A percentile compares a stretch with the other conserved stretches of the same genome.
phyloP scores from a whole-genome alignment of 2,797 vertebrate genomes.

The Leuciscus waleckii region DNA sequence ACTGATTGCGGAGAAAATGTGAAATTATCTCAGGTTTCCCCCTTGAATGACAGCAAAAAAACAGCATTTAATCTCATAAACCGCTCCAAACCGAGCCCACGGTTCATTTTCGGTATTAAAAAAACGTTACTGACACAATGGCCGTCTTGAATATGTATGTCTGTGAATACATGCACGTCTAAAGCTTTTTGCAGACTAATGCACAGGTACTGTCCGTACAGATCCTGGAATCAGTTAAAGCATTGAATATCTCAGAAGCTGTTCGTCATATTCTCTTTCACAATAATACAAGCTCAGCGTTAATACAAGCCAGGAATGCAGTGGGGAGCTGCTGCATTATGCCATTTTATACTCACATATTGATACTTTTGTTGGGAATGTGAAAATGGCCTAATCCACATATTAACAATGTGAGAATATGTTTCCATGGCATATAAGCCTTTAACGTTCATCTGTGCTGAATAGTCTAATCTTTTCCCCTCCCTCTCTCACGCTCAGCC shows the following conservation, averaged over 20 bases:
- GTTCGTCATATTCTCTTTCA: constrained; percentile 21
- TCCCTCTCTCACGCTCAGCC: constrained; percentile 74
- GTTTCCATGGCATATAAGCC: constrained; percentile 45
- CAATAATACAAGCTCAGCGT: constrained; percentile 2
- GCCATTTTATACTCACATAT: constrained; percentile 47
- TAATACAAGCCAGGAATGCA: constrained; percentile 3
- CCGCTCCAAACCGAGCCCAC: constrained; percentile 16
- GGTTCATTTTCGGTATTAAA: not conserved
- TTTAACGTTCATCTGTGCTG: constrained; percentile 64
- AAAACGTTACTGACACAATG: constrained; percentile 30
- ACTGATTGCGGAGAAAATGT: constrained; percentile 65
- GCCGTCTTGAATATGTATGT: not conserved
- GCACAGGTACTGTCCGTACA: constrained; percentile 18
- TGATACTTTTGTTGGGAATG: constrained; percentile 46
- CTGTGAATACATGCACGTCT: constrained; percentile 11
- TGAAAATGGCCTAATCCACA: constrained; percentile 56
- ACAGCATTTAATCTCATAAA: constrained; percentile 57
- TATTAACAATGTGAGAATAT: constrained; percentile 55
- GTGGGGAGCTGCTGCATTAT: constrained; percentile 4
- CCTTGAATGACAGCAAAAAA: constrained; percentile 48
- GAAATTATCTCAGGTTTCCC: constrained; percentile 58
- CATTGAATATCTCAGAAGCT: constrained; percentile 1
- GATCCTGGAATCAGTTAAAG: constrained; percentile 27
- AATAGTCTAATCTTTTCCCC: constrained; percentile 73
- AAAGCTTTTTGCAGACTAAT: constrained; percentile 26